Evolutionary conservation across 2,113 vertebrate genomes (phyloP), one percentile per base, ranked within the genome.

Genomic region (Morone saxatilis): DNA sequence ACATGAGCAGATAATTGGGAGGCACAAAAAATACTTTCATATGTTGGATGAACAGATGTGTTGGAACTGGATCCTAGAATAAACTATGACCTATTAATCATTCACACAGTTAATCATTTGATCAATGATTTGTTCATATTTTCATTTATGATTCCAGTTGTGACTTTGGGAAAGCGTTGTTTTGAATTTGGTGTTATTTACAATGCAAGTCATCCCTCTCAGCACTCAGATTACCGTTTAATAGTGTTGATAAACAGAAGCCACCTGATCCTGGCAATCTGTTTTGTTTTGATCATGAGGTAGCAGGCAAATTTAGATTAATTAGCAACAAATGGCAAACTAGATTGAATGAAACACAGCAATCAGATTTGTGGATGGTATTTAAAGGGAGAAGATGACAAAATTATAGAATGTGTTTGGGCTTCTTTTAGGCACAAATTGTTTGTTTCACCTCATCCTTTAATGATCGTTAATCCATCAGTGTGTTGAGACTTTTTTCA

Each of bases 241-340:
- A 86, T 86, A 68, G 61, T 78, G 81, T 66, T 87, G 72, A 89
- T 86, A 83, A 91, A 88, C 78, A 85, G 50, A 78, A 71, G 68
- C 80, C 78, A 77, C 88, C 79, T 86, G 81, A 88, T 88, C 45
- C 54, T 62, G 54, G 81, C 78, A 92, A 86, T 81, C 84, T 75
- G 68, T 72, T 77, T 88, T 84, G 76, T 88, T 88, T 87, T 83
- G 66, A 85, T 89, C 78, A 47, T 79, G 77, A 78, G 79, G 71
- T 83, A 76, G 79, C 45, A 12, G 51, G 53, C 31, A 86, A 85
- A 88, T 91, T 89, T 59, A 60, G 77, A 90, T 89, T 89, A 87
- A 89, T 91, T 87, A 87, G 65, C 66, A 69, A 75, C 81, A 89
- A 90, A 90, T 86, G 87, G 82, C 72, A 77, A 83, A 73, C 57